Percentiles rank a stretch among this genome's conserved stretches.
phyloP scores from a whole-genome alignment of 64 coral and sea anemone species.

The Trachythela sp. region DNA sequence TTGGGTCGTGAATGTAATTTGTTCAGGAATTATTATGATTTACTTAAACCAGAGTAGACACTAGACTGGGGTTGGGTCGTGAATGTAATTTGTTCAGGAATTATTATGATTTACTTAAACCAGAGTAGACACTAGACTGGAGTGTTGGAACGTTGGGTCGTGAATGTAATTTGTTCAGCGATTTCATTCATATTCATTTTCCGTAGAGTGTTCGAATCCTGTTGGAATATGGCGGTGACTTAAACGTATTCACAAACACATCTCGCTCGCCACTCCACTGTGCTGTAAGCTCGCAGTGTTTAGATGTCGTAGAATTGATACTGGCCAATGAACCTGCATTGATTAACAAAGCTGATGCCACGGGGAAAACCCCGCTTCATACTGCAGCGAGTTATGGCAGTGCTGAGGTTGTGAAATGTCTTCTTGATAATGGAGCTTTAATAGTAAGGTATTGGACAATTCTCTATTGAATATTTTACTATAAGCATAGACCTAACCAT shows the following conservation, averaged over 20 bases:
- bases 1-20: no score
- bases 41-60: no score
- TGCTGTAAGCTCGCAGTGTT: not conserved
- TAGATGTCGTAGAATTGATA: not conserved
- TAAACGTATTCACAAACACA: not conserved
- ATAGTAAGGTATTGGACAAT: not conserved
- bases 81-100: no score
- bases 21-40: no score
- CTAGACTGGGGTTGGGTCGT: no score
- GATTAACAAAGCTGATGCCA: slow-evolving; percentile 18
- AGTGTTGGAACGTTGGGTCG: no score
- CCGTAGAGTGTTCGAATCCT: not conserved
- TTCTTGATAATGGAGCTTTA: not conserved
- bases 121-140: no score
- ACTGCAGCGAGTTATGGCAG: slow-evolving; percentile 10
- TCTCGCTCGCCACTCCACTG: not conserved
- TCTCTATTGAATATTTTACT: not conserved
- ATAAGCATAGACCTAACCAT: no score
- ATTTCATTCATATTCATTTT: not conserved
- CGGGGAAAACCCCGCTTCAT: slow-evolving; percentile 5
- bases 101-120: no score
- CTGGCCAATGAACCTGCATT: not conserved
- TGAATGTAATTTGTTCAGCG: no score
- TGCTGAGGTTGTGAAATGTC: not conserved
- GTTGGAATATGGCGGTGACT: not conserved